These are phyloP conservation scores for Lissocephala sabroskyi DNA, from an alignment of 2,888 invertebrate species.

Conservation along the genomic window DNA sequence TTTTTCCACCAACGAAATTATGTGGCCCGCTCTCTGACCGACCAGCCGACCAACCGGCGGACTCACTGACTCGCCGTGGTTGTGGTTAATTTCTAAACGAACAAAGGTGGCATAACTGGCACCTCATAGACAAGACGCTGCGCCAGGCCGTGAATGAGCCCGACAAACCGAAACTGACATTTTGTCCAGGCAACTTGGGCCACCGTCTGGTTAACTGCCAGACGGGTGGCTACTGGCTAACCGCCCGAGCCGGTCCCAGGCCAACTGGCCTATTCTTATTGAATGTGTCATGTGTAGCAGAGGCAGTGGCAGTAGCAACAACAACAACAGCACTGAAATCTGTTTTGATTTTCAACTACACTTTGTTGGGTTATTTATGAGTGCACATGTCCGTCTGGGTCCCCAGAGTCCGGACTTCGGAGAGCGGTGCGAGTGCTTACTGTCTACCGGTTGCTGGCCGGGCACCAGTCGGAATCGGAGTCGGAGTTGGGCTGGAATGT, in stretches of 20 bases:
- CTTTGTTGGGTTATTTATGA: constrained; percentile 47
- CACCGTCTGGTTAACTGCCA: constrained; percentile 28
- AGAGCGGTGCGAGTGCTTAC: not conserved
- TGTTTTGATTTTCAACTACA: constrained; percentile 64
- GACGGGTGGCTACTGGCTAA: constrained; percentile 29
- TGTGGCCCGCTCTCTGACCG: not conserved
- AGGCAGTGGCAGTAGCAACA: constrained; percentile 33
- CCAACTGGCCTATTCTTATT: constrained; percentile 57
- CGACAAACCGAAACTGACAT: constrained; percentile 39
- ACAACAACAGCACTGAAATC: constrained; percentile 27
- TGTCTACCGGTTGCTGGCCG: constrained; percentile 12
- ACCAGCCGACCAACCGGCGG: not conserved
- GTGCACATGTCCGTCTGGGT: not conserved
- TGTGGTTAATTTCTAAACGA: constrained; percentile 29
- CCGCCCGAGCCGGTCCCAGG: too few relatives aligned
- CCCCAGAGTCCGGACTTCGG: not conserved
- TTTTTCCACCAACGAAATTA: constrained; percentile 28
- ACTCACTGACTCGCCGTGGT: not conserved
- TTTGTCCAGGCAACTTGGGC: constrained; percentile 17
- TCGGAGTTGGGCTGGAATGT: constrained; percentile 38
- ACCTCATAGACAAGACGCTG: constrained; percentile 46
- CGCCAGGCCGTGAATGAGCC: constrained; percentile 33
- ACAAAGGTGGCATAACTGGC: constrained; percentile 61
- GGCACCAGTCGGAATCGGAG: not conserved
- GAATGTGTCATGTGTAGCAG: constrained; percentile 58